These are phyloP conservation scores for Ephialtes manifestator DNA, from an alignment of 2,888 invertebrate genomes.

Conservation along the genomic window DNA sequence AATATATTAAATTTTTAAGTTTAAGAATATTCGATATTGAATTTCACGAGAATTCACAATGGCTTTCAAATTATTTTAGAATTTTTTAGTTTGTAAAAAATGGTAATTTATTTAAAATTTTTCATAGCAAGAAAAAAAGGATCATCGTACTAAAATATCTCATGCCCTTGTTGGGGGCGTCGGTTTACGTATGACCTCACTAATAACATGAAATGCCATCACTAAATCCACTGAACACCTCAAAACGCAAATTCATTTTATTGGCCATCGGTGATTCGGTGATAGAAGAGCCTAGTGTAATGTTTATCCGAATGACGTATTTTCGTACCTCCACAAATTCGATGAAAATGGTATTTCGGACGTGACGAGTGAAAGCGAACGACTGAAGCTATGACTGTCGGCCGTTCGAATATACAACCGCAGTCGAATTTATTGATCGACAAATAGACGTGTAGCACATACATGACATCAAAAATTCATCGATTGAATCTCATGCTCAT, in stretches of 20 bases:
- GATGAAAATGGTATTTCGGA: slow-evolving; percentile 37
- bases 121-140: too few species aligned
- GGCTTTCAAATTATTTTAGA: too few species aligned
- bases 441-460: slow-evolving; percentile 59
- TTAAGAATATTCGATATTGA: too few species aligned
- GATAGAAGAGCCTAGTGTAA: slow-evolving; percentile 13
- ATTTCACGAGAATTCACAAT: too few species aligned
- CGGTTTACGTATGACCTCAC: neutral
- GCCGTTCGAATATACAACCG: slow-evolving; percentile 13
- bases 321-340: slow-evolving; percentile 10
- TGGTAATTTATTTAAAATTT: too few species aligned
- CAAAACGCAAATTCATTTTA: neutral
- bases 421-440: slow-evolving; percentile 53
- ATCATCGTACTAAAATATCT: too few species aligned
- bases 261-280: neutral
- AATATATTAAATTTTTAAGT: too few species aligned
- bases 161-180: too few species aligned
- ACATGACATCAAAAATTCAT: slow-evolving; percentile 54
- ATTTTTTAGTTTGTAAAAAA: too few species aligned
- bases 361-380: slow-evolving; percentile 8
- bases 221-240: neutral
- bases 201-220: neutral
- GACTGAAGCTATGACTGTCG: slow-evolving; percentile 24
- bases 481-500: slow-evolving; percentile 34
- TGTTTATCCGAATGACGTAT: slow-evolving; percentile 41